These are phyloP conservation scores for Montipora foliosa DNA, from an alignment of 64 coral and sea anemone species.

Conservation along the genomic window DNA sequence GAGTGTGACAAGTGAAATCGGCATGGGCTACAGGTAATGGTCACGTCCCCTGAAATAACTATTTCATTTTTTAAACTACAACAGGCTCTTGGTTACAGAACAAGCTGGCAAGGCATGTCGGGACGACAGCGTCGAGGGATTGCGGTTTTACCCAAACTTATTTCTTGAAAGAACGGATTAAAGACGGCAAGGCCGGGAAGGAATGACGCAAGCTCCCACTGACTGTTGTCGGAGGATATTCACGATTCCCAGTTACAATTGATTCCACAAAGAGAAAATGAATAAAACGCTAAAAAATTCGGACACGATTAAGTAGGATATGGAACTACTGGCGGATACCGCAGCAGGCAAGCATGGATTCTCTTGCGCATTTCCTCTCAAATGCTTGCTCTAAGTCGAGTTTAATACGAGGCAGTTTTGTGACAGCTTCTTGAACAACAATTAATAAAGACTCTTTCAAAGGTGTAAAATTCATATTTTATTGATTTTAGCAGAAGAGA, in stretches of 20 bases:
- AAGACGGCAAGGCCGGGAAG: background rate
- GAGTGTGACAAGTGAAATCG: too few relatives aligned
- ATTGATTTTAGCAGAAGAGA: background rate
- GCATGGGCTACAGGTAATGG: too few relatives aligned
- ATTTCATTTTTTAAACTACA: background rate
- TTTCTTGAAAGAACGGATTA: constrained; percentile 79
- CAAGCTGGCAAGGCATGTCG: constrained; percentile 96
- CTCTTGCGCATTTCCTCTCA: too few relatives aligned
- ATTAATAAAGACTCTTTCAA: background rate
- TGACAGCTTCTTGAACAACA: too few relatives aligned
- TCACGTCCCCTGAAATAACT: too few relatives aligned
- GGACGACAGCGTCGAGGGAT: constrained; percentile 94
- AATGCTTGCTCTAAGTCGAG: too few relatives aligned
- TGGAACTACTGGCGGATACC: too few relatives aligned
- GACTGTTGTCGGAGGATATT: background rate
- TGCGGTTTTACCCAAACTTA: constrained; percentile 95
- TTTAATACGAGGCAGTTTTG: too few relatives aligned
- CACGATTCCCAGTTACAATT: background rate
- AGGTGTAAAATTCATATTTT: background rate
- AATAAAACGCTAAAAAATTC: background rate
- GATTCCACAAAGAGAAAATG: background rate
- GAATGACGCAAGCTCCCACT: background rate
- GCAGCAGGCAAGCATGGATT: too few relatives aligned
- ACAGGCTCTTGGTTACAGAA: constrained; percentile 93
- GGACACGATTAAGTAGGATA: too few relatives aligned